Evolutionary conservation across 2,113 vertebrate species (phyloP).

Genomic region (Protobothrops mucrosquamatus): DNA sequence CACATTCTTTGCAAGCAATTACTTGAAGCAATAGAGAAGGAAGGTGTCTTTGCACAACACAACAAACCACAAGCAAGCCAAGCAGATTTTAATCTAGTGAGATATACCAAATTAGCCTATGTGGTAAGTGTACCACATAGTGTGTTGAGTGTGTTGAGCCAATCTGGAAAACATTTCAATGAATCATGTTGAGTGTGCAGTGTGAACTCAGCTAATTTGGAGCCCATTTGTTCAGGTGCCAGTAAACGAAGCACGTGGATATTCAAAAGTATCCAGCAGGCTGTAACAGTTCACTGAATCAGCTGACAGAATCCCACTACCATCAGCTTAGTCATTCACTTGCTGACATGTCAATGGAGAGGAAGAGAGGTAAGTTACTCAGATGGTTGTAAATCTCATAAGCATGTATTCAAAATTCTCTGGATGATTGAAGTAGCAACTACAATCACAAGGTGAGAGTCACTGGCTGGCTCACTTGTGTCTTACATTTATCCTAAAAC

Average conservation of each 20-base stretch:
- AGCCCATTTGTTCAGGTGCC: background rate
- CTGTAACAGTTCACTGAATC: background rate
- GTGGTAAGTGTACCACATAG: background rate
- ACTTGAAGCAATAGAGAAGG: background rate
- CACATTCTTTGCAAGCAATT: background rate
- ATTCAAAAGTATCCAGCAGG: background rate
- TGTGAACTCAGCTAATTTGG: background rate
- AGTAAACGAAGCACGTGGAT: background rate
- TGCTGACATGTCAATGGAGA: background rate
- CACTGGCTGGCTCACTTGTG: background rate
- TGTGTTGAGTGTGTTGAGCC: background rate
- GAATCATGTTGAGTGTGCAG: background rate
- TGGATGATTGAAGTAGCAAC: background rate
- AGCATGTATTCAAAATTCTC: background rate
- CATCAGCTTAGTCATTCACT: background rate
- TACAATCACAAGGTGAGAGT: too few species aligned
- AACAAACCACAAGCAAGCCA: background rate
- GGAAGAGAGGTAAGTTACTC: background rate
- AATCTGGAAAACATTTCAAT: background rate
- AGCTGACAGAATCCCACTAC: background rate
- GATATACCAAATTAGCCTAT: background rate
- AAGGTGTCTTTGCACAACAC: background rate
- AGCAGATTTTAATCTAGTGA: background rate
- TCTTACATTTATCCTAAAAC: background rate
- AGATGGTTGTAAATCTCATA: background rate